Percentiles rank a stretch among this genome's conserved stretches.
phyloP scores from a whole-genome alignment of 2,113 vertebrate genomes.

The Fregata magnificens region DNA sequence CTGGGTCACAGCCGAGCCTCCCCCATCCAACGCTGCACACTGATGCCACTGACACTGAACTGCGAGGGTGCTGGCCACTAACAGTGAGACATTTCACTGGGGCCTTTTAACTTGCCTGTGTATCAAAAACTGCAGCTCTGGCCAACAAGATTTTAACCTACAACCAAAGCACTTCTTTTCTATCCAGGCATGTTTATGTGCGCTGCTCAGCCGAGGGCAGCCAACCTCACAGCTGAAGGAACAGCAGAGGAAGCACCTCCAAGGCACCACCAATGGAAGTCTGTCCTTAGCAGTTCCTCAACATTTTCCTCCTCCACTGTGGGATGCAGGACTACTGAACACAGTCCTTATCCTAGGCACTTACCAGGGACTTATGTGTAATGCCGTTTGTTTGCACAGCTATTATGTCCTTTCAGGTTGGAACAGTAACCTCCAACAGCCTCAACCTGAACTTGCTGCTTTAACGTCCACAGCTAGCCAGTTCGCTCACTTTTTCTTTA shows the following conservation, averaged over 20 bases:
- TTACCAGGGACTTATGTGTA: background rate
- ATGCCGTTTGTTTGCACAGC: background rate
- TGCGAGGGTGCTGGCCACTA: rapidly evolving
- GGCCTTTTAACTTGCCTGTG: background rate
- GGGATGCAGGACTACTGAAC: background rate
- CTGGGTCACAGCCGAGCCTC: rapidly evolving
- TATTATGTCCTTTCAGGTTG: background rate
- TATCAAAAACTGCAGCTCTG: background rate
- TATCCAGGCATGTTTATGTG: background rate
- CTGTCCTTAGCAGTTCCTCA: background rate
- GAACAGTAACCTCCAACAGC: background rate
- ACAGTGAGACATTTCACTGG: background rate
- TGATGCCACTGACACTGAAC: background rate
- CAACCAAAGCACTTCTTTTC: rapidly evolving
- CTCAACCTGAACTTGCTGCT: rapidly evolving
- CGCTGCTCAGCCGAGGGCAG: background rate
- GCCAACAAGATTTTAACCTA: background rate
- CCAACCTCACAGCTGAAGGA: background rate
- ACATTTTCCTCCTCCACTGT: background rate
- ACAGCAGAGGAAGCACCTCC: background rate
- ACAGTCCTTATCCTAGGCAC: background rate
- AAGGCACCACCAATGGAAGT: background rate
- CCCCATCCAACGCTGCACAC: rapidly evolving
- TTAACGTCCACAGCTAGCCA: background rate
- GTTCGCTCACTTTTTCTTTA: background rate